Evolutionary conservation across 2,888 invertebrate species (phyloP), one percentile per base, ranked within the genome.

Genomic region (Ariolimax columbianus): DNA sequence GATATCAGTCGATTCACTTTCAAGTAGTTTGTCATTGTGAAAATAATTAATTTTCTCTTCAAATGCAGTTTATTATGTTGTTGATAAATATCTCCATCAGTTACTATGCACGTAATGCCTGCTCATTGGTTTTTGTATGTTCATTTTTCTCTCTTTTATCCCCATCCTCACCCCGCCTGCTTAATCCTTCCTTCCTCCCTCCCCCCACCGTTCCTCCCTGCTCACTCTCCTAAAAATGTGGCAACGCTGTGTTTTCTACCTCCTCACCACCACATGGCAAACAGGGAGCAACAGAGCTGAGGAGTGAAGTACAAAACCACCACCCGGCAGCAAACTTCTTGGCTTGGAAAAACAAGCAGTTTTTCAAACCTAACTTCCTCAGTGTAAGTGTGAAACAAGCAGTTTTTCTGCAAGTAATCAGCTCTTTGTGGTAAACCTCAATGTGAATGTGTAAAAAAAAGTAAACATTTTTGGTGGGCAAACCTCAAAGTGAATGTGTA

Each of bases 341-440:
- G 84, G 90, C 89, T 89, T 91, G 93, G 90, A 93, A 93, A 92
- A 92, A 92, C 90, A 92, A 92, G 89, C 91, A 91, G 89, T 90
- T 91, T 89, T 89, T 90, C 89, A 91, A 91, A 89, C 87, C 90
- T 78, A 90, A 89, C 87, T 91, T 91, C 86, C 88, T 92, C 87
- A 90, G 89, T 91, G 92, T 93, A 93, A 93, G 92, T 92, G 26
- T 47, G 9, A n/a, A n/a, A n/a, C n/a, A n/a, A n/a, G n/a, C n/a
- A n/a, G n/a, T n/a, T n/a, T n/a, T n/a, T n/a, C n/a, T n/a, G n/a
- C n/a, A n/a, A n/a, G n/a, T n/a, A n/a, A n/a, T n/a, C n/a, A n/a
- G n/a, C n/a, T n/a, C n/a, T n/a, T n/a, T n/a, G n/a, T n/a, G n/a
- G n/a, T n/a, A n/a, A n/a, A n/a, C n/a, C n/a, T n/a, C n/a, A n/a